A percentile compares a stretch with the other conserved stretches of the same genome.
phyloP scores from a whole-genome alignment of 2,797 vertebrate genomes.

The Momotus momota region DNA sequence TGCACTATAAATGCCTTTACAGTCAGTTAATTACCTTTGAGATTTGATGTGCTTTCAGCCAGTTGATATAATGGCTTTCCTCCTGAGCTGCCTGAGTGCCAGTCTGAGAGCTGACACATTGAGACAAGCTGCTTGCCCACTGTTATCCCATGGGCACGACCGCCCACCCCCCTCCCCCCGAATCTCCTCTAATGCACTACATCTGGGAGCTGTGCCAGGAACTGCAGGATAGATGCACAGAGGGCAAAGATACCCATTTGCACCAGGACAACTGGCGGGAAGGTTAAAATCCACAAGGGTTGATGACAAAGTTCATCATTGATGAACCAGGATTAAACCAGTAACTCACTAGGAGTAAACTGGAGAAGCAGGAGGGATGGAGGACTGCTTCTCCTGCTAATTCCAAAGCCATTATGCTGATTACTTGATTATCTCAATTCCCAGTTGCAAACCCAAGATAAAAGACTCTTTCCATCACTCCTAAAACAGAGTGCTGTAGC shows the following conservation, averaged over 20 bases:
- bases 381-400: not conserved
- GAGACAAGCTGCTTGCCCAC: not conserved
- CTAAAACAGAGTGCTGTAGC: constrained; percentile 7
- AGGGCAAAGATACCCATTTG: not conserved
- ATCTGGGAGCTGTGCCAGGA: not conserved
- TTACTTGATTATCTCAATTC: constrained; percentile 18
- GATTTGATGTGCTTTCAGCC: not conserved
- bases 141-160: not conserved
- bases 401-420: constrained; percentile 16
- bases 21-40: not conserved
- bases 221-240: not conserved
- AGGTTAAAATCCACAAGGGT: constrained; percentile 9
- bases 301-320: not conserved
- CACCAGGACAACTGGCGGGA: not conserved
- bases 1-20: not conserved
- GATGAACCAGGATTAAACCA: not conserved
- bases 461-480: not conserved
- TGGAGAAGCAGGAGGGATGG: not conserved
- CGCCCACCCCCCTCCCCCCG: not conserved
- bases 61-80: not conserved
- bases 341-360: not conserved
- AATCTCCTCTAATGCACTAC: not conserved
- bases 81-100: not conserved
- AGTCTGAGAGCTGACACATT: not conserved
- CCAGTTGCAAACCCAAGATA: constrained; percentile 9